Evolutionary conservation across 2,888 invertebrate species (phyloP), one percentile per base, ranked within the genome.

Genomic region (Cheilosia grossa): DNA sequence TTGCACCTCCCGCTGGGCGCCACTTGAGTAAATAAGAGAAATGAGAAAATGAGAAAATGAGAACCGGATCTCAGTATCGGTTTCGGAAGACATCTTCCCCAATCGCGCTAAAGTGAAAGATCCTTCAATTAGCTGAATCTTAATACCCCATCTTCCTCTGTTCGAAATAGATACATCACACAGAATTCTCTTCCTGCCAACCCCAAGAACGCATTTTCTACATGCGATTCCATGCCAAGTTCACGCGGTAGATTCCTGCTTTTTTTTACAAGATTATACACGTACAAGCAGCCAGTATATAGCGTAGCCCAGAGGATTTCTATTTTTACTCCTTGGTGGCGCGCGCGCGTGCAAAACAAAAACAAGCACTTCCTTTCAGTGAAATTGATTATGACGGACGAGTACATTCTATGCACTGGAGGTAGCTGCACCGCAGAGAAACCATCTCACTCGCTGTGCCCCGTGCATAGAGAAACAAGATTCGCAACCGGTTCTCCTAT

Each of bases 321-420:
- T 85, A 85, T 85, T 85, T 85, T 85, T 85, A 85, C 72, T 66
- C 30, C 73, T 42, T 51, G 30, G 42, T 33, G 54, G 44, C 19
- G 63, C 13, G 30, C n/a, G 64, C 30, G 53, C 40, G 40, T 33
- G 30, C 42, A 67, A 75, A 70, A 44, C 30, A 70, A 66, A 56
- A 63, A 63, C 75, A 49, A 72, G 66, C 72, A 85, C 81, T 85
- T 85, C 85, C 85, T 85, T 81, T 81, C 85, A 81, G 67, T 77
- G 72, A 59, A 85, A 85, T 72, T 85, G 81, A 85, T 85, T 85
- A 85, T 81, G 85, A 85, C 81, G 70, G 72, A 81, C 85, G 85
- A 85, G 59, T 81, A 61, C 77, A 44, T 70, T 75, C 56, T 49
- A 61, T 49, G 21, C 17, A 15, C 10, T 58, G 21, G 19, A 61